Base-by-base conservation (phyloP, 2,888 invertebrate species). In the Ametastegia equiseti region DNA sequence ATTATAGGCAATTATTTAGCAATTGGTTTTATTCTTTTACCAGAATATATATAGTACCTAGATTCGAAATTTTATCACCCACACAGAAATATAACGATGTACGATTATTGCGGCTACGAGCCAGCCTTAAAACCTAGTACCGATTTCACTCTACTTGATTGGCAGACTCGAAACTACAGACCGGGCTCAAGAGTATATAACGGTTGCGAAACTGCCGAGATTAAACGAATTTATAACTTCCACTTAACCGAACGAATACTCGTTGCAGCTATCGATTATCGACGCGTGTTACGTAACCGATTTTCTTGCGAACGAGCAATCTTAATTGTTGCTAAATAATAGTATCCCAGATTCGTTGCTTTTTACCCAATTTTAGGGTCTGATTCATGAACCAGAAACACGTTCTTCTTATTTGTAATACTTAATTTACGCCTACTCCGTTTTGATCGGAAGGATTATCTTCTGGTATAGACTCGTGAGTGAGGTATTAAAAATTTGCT, bases 141-240 rank as follows among this genome's bases (percentile, higher is more conserved):
- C n/a, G 65, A 67, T 67, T 67, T 67, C 65, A 67, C 65, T 67
- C 39, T 39, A 67, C 65, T 67, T 15, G 65, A 67, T 67, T 30
- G 60, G 30, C 60, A 30, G 27, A 60, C 60, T 60, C 60, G 11
- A 60, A 60, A 60, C 13, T 11, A 27, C 13, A 60, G 1, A 27
- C 15, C 15, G 15, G 27, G 27, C 60, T 60, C 60, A 60, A 60
- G 15, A 60, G 30, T n/a, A n/a, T n/a, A n/a, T n/a, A n/a, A n/a
- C 60, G 15, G 30, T 60, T 60, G 60, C 60, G 30, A 60, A 60
- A 60, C 60, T 60, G 30, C 13, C 6, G 1, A 60, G 60, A 60
- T 60, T 27, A 30, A 60, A 11, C 60, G 60, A 30, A 60, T 60
- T 60, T 60, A 60, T 60, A 30, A 60, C 57, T 57, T 23, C 57